phyloP scores from a whole-genome alignment of 2,888 invertebrate genomes.

The Anthoptus insignis region DNA sequence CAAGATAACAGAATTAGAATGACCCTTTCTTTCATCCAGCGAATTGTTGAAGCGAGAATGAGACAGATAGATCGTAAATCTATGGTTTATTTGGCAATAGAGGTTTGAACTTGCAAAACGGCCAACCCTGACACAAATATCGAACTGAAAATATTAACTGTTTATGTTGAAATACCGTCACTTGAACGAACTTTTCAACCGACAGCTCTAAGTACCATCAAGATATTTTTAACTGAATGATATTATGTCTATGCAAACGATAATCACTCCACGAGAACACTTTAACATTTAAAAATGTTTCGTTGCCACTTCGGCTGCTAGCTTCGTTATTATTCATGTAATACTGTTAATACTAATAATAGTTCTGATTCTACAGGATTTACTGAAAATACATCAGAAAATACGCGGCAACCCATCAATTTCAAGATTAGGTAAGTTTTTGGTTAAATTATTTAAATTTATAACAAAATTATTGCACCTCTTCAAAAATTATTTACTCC shows the following conservation, averaged over 20 bases:
- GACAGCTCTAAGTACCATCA: slow-evolving; percentile 33
- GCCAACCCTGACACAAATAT: slow-evolving; percentile 39
- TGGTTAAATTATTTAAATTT: no score
- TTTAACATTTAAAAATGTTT: slow-evolving; percentile 28
- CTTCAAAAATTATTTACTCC: no score
- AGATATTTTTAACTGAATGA: slow-evolving; percentile 38
- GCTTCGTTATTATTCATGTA: slow-evolving; percentile 31
- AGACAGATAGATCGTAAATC: background rate
- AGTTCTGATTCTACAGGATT: slow-evolving; percentile 7
- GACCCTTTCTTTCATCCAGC: background rate
- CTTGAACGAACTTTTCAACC: slow-evolving; percentile 40
- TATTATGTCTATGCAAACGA: slow-evolving; percentile 37
- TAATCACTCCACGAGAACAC: slow-evolving; percentile 33
- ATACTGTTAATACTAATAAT: slow-evolving; percentile 24
- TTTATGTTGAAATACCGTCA: slow-evolving; percentile 40
- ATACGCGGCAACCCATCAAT: background rate
- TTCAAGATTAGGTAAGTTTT: background rate
- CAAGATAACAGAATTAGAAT: background rate
- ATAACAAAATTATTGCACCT: no score
- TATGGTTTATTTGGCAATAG: slow-evolving; percentile 14
- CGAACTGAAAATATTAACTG: slow-evolving; percentile 40
- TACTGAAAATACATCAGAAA: no score
- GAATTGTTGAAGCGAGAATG: background rate
- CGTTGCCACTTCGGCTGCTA: slow-evolving; percentile 25
- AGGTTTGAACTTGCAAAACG: slow-evolving; percentile 32